Base-by-base conservation (phyloP, 2,113 vertebrate species). In the Aspiorhynchus laticeps region DNA sequence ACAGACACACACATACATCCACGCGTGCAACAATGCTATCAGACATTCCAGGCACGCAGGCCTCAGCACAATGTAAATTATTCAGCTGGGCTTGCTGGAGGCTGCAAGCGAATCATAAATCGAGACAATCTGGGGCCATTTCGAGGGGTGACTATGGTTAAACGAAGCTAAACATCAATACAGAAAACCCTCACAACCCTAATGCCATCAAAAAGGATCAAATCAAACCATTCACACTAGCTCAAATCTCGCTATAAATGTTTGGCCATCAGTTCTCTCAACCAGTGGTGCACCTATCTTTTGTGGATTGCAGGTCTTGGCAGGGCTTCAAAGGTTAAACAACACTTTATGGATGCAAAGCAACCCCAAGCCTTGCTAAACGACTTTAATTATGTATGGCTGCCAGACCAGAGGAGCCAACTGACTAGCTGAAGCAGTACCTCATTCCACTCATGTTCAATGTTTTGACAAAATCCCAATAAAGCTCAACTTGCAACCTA, bases 21-120 rank as follows among this genome's bases (percentile, higher is more conserved):
- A 56, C 5, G 75, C 61, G 87, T 69, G 87, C 26, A 88, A 87
- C 31, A 86, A 82, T 89, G 91, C 92, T 91, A 94, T 94, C 92
- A 93, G 84, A 89, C 91, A 95, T 95, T 95, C 94, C 89, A 91
- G 91, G 92, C 94, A 95, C 94, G 94, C 92, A 88, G 90, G 90
- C 90, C 91, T 93, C 92, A 94, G 94, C 93, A 94, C 93, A 94
- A 95, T 95, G 94, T 95, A 95, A 95, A 95, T 95, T 95, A 95
- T 95, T 95, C 94, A 95, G 93, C 94, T 90, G 81, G 88, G 93
- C 91, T 94, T 93, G 93, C 94, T 93, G 91, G 93, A 91, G 94
- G 93, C 93, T 93, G 92, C 89, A 92, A 93, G 92, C 90, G 88
- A 93, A 94, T 95, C 94, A 94, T 95, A 95, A 95, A 95, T 95